Conservation (phyloP, 2,113 vertebrate genomes). For the Chrysochloris asiatica region DNA sequence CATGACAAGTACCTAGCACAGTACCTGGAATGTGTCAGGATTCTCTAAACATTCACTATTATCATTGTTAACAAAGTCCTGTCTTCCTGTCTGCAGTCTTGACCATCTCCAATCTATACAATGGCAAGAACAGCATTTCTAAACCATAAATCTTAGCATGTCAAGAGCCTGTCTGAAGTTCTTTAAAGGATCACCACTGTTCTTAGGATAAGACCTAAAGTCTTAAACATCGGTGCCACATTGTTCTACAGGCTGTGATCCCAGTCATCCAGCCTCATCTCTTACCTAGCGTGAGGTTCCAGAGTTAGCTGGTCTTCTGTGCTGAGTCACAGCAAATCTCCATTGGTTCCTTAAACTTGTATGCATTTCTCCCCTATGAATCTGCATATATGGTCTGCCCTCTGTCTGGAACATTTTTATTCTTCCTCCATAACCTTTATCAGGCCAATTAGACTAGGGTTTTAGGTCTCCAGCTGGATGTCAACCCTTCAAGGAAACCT, state of each 20-base stretch:
- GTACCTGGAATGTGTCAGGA: neutral
- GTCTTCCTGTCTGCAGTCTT: neutral
- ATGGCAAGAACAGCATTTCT: constrained; percentile 1
- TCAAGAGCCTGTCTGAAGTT: neutral
- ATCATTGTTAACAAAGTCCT: neutral
- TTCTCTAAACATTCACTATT: neutral
- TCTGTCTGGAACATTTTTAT: neutral
- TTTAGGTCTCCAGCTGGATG: constrained; percentile 30
- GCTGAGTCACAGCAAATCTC: neutral
- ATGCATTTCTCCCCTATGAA: neutral
- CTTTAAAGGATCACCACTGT: neutral
- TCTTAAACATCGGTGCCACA: neutral
- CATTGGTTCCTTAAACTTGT: neutral
- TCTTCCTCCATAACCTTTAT: neutral
- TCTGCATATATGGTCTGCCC: neutral
- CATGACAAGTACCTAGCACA: neutral
- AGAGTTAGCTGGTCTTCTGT: neutral
- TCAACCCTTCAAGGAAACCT: constrained; percentile 13
- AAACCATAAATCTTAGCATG: neutral
- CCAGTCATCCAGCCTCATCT: neutral
- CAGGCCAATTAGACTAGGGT: constrained; percentile 3
- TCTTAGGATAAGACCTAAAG: neutral
- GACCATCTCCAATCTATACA: neutral
- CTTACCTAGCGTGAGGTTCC: neutral
- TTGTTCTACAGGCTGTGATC: neutral